Evolutionary conservation across 2,797 vertebrate species (phyloP), one percentile per base, ranked within the genome.

Genomic region (Malacoctenus gilli): DNA sequence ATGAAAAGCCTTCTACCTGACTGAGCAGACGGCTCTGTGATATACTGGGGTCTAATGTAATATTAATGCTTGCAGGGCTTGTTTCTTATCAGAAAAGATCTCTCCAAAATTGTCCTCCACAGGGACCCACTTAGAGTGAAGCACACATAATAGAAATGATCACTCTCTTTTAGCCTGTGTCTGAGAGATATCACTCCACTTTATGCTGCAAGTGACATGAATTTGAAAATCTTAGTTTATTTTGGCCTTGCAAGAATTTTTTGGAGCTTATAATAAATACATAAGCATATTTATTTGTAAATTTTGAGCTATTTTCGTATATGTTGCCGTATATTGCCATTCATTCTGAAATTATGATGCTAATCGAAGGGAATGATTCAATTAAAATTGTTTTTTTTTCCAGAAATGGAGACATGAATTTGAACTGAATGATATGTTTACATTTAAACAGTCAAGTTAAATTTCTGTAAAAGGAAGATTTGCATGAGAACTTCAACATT

Each of bases 31-130:
- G 66, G 62, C 58, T 75, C 68, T 86, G 80, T 85, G 85, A 87
- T 89, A 82, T 75, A 72, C 80, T 73, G 72, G 50, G n/a, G 31
- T 85, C 80, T 89, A 87, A 90, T 91, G 82, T 82, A 91, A 90
- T 91, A 91, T 90, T 90, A 91, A 92, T 91, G 88, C 80, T 75
- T 80, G 82, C 82, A 76, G 85, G 74, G 83, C 87, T 85, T 79
- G 82, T 89, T 85, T 88, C 87, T 88, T 90, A 88, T 88, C 81
- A 84, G 78, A 83, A 81, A 28, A 79, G 83, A 87, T 89, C 85
- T 89, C 72, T 81, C 79, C 74, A 83, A 86, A 89, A 87, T 84
- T 85, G 85, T 87, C 82, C 80, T 87, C 87, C 83, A 73, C 76
- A 78, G 88, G 88, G 89, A 89, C 84, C 79, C 72, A 85, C 84